Percentiles rank a stretch among this genome's conserved stretches.
Evolutionary conservation across 1,140 invertebrate species (phyloP).

Genomic region (Andricus grossulariae): DNA sequence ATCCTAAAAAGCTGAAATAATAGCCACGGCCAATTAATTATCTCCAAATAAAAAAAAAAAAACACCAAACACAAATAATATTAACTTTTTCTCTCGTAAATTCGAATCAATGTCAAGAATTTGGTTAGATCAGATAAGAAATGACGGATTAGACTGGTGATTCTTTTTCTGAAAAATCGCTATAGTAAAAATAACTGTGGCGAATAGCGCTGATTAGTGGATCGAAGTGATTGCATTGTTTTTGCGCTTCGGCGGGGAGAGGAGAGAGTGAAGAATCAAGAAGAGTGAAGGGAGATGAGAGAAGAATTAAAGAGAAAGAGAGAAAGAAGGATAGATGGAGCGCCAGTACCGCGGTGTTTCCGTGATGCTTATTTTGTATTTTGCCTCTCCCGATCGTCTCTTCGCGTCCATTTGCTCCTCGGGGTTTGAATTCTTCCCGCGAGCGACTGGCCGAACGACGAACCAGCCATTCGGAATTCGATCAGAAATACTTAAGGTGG

Average conservation of each 20-base stretch:
- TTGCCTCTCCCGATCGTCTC: slow-evolving; percentile 52
- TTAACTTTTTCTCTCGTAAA: neutral
- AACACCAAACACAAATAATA: too few relatives aligned
- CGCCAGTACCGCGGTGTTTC: slow-evolving; percentile 3
- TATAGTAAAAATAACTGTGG: slow-evolving; percentile 18
- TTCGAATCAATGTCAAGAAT: slow-evolving; percentile 26
- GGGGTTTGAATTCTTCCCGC: slow-evolving; percentile 66
- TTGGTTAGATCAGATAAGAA: slow-evolving; percentile 18
- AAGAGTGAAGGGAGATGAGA: too few relatives aligned
- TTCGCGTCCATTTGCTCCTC: slow-evolving; percentile 36
- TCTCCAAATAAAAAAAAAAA: too few relatives aligned
- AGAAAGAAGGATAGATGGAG: neutral
- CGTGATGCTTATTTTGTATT: slow-evolving; percentile 42
- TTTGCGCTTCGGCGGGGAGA: neutral
- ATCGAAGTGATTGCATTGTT: slow-evolving; percentile 28
- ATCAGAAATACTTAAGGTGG: slow-evolving; percentile 74
- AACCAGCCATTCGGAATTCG: slow-evolving; percentile 70
- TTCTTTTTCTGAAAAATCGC: slow-evolving; percentile 26
- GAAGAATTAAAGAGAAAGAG: neutral
- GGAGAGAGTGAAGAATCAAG: too few relatives aligned
- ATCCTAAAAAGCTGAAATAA: too few relatives aligned
- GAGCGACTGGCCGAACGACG: slow-evolving; percentile 59
- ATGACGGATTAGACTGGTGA: slow-evolving; percentile 10
- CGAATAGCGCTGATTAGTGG: slow-evolving; percentile 22
- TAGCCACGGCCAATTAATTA: too few relatives aligned